phyloP scores from a whole-genome alignment of 2,888 invertebrate species.

The Limenitis camilla region DNA sequence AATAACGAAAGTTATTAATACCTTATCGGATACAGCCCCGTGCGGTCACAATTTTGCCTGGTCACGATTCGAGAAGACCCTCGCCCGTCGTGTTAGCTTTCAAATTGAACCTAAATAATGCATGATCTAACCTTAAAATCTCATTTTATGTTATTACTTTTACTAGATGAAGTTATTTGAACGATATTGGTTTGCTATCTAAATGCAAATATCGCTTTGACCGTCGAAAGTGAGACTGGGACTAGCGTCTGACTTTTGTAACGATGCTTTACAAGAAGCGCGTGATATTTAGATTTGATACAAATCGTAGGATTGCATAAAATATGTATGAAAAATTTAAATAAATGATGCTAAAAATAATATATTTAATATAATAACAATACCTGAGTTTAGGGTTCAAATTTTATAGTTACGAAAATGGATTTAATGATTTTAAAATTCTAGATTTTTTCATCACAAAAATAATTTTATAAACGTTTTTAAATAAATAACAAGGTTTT shows the following conservation, averaged over 20 bases:
- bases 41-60: constrained; percentile 52
- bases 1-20: constrained; percentile 47
- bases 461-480: no score
- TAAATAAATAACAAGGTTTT: no score
- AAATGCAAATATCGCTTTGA: constrained; percentile 26
- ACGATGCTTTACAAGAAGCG: constrained; percentile 3
- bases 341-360: no score
- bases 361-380: no score
- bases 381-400: no score
- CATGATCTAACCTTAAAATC: constrained; percentile 48
- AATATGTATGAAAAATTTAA: no score
- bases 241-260: constrained; percentile 14
- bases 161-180: constrained; percentile 25
- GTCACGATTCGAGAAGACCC: constrained; percentile 53
- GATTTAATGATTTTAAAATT: no score
- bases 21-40: constrained; percentile 44
- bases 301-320: neutral
- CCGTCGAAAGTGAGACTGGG: constrained; percentile 20
- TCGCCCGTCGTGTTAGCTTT: constrained; percentile 56
- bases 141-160: constrained; percentile 37
- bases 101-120: constrained; percentile 64
- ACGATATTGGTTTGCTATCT: constrained; percentile 27
- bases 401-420: no score
- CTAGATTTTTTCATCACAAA: no score
- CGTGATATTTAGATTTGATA: neutral